Evolutionary conservation across 2,888 invertebrate species (phyloP).

Genomic region (Teinopalpus imperialis): DNA sequence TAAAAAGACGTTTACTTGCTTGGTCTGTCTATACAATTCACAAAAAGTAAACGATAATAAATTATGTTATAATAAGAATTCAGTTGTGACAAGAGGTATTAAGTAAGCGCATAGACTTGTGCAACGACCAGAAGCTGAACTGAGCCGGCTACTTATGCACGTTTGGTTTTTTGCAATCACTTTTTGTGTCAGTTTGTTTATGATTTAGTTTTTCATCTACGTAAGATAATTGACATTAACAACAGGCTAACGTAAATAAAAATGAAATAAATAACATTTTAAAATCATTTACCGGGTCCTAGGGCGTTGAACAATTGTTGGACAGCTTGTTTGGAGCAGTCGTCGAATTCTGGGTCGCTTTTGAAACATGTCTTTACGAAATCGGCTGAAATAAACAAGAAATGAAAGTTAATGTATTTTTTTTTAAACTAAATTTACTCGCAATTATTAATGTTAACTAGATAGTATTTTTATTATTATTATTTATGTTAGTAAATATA

Average conservation of each 20-base stretch:
- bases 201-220: not conserved
- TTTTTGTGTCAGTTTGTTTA: not conserved
- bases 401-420: too few species aligned
- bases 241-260: not conserved
- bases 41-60: too few species aligned
- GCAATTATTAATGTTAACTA: too few species aligned
- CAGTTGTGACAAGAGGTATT: slow-evolving; percentile 2
- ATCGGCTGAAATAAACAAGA: slow-evolving; percentile 72
- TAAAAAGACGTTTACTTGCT: too few species aligned
- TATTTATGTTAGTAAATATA: too few species aligned
- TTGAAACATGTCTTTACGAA: slow-evolving; percentile 86
- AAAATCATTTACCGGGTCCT: slow-evolving; percentile 68
- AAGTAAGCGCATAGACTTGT: slow-evolving; percentile 28
- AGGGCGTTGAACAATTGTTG: slow-evolving; percentile 85
- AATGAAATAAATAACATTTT: slow-evolving; percentile 21
- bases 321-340: slow-evolving; percentile 85
- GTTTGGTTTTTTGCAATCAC: not conserved
- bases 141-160: slow-evolving; percentile 39
- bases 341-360: slow-evolving; percentile 83
- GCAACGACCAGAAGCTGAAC: slow-evolving; percentile 52
- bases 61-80: not conserved
- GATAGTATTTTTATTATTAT: too few species aligned
- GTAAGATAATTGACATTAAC: too few species aligned
- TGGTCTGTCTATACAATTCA: too few species aligned
- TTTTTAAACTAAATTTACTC: too few species aligned